Base-by-base conservation (phyloP, 1,140 invertebrate species). In the Apolygus lucorum region DNA sequence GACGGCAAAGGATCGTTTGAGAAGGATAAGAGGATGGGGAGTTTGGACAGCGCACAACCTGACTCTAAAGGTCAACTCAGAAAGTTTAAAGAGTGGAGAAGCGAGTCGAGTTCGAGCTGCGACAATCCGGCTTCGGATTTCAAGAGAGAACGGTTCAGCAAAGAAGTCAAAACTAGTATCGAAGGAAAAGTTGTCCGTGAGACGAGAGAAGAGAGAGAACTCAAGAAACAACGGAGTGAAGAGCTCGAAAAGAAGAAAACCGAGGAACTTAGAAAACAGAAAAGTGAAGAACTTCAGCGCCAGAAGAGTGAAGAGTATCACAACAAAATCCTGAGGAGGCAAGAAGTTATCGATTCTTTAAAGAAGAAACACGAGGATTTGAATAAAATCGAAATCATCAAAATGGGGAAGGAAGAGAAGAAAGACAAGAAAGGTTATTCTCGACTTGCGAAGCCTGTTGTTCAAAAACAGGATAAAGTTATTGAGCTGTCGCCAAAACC, bases 401-500 rank as follows among this genome's bases (percentile, higher is more conserved):
- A 70, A 84, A 82, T 73, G 82, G 82, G 52, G 77, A 81, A 26
- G 79, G 80, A 49, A 75, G 78, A 65, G 82, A 82, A 34, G 59
- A 25, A n/a, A 29, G 42, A 67, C 24, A 66, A 66, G 14, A 66
- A 29, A 70, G 54, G 25, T 26, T 24, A 24, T 1, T 27, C 21
- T 28, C 27, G 26, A 63, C 25, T 67, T 21, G 42, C 2, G 26
- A 49, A 49, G 27, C 28, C 28, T 17, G 17, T 27, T 17, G 76
- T 76, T 74, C 25, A 81, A 80, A 69, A 83, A 78, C 71, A 87
- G 85, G 74, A 80, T 79, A 49, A 88, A 87, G 64, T 66, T 8
- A 29, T 29, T 24, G 64, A 66, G 34, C 64, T 66, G 8, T 66
- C 64, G 1, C 64, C 64, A 21, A 28, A 66, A 34, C 64, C 64